Conservation (phyloP, 2,797 vertebrate species). For the Geotrypetes seraphini region DNA sequence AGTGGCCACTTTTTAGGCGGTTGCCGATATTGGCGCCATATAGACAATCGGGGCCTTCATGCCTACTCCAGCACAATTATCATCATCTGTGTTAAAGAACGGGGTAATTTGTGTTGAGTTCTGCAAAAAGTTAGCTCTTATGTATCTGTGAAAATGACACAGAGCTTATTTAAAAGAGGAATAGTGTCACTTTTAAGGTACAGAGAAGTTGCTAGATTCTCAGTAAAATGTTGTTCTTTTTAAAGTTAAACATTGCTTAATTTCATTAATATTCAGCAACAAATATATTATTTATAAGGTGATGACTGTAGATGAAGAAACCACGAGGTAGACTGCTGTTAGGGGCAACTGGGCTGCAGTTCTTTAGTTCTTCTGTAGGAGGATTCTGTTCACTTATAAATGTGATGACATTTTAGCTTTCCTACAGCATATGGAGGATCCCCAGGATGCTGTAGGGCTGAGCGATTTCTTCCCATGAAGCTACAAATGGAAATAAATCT, state of each 20-base stretch:
- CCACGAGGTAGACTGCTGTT: neutral
- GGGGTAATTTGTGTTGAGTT: too few species aligned
- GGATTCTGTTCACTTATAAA: slow-evolving; percentile 44
- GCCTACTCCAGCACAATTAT: too few species aligned
- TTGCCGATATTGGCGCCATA: too few species aligned
- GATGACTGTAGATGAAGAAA: slow-evolving; percentile 7
- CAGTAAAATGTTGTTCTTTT: neutral
- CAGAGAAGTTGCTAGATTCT: too few species aligned
- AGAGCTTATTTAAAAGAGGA: too few species aligned
- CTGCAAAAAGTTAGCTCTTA: too few species aligned
- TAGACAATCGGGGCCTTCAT: too few species aligned
- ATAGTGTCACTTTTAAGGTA: too few species aligned
- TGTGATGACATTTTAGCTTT: slow-evolving; percentile 50
- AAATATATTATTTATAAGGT: slow-evolving; percentile 15
- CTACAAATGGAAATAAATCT: slow-evolving; percentile 42
- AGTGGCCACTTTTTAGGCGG: too few species aligned
- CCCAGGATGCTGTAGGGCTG: slow-evolving; percentile 35
- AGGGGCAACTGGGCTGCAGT: neutral
- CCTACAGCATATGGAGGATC: slow-evolving; percentile 31
- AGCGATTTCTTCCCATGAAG: slow-evolving; percentile 45
- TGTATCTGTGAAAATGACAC: too few species aligned
- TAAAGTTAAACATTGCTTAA: neutral
- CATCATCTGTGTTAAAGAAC: too few species aligned
- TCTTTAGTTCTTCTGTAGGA: slow-evolving; percentile 29
- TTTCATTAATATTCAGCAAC: neutral